These are phyloP conservation scores for Upupa epops DNA, from an alignment of 2,113 vertebrate genomes.

Conservation along the genomic window DNA sequence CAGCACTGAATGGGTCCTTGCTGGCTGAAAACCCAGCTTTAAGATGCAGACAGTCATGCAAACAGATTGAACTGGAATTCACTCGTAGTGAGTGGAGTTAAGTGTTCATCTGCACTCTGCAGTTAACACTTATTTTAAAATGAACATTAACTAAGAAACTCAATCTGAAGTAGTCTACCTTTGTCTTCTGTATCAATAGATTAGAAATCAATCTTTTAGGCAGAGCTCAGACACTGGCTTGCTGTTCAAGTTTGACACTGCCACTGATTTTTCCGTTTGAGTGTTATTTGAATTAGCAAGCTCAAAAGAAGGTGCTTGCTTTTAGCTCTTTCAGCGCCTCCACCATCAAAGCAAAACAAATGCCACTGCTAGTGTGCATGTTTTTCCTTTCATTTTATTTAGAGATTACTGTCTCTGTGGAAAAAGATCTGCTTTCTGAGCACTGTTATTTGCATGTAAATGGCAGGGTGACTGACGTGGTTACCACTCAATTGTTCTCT, in stretches of 20 bases:
- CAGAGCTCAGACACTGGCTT: neutral
- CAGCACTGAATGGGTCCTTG: neutral
- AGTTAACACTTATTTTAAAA: neutral
- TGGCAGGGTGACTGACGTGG: neutral
- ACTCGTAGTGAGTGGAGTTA: neutral
- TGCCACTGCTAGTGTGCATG: neutral
- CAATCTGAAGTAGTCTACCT: neutral
- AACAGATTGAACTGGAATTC: neutral
- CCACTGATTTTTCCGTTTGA: neutral
- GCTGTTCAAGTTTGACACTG: neutral
- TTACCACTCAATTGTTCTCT: neutral
- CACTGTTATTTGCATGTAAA: neutral
- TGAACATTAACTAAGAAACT: neutral
- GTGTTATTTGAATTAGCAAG: neutral
- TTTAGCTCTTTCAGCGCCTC: neutral
- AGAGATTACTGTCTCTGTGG: neutral
- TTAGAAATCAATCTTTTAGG: neutral
- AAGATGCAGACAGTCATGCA: neutral
- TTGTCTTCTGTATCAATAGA: neutral
- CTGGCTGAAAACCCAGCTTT: neutral
- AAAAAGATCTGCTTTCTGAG: neutral
- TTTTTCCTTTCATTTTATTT: neutral
- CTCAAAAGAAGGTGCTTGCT: neutral
- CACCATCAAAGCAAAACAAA: neutral
- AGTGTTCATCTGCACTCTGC: neutral